These are phyloP conservation scores for Otocyon megalotis DNA, from an alignment of 2,113 vertebrate genomes.

Conservation along the genomic window DNA sequence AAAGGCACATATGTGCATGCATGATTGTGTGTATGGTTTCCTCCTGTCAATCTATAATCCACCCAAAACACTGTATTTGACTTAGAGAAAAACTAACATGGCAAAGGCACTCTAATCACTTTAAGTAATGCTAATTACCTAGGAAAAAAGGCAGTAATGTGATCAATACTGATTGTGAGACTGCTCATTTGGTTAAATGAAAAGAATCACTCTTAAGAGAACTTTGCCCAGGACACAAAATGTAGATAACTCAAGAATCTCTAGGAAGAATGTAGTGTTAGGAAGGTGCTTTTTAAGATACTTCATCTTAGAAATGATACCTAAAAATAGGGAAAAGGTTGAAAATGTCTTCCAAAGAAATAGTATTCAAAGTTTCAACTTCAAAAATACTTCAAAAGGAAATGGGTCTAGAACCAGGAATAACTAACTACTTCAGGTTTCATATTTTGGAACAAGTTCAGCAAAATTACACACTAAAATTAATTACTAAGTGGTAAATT, in stretches of 20 bases:
- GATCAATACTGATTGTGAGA: conserved; percentile 25
- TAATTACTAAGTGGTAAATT: background rate
- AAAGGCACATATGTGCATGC: background rate
- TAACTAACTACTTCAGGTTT: conserved; percentile 30
- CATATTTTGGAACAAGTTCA: conserved; percentile 44
- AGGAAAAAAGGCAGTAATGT: conserved; percentile 1
- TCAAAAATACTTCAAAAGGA: conserved; percentile 53
- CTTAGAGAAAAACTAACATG: conserved; percentile 22
- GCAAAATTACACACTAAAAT: conserved; percentile 50
- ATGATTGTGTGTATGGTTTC: background rate
- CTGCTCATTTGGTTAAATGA: background rate
- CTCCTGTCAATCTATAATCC: background rate
- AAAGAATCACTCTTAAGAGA: background rate
- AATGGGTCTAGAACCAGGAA: background rate
- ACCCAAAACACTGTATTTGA: background rate
- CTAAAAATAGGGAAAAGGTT: conserved; percentile 11
- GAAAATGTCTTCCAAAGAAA: conserved; percentile 41
- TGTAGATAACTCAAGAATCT: background rate
- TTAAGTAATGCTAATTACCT: conserved; percentile 25
- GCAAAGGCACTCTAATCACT: conserved; percentile 4
- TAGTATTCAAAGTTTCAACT: conserved; percentile 36
- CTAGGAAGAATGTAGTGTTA: background rate
- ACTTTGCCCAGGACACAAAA: background rate
- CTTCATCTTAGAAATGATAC: conserved; percentile 54
- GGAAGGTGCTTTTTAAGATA: conserved; percentile 29